Percentiles rank a stretch among this genome's conserved stretches.
These are phyloP conservation scores for Jacana jacana DNA, from an alignment of 2,113 vertebrate genomes.

Conservation along the genomic window DNA sequence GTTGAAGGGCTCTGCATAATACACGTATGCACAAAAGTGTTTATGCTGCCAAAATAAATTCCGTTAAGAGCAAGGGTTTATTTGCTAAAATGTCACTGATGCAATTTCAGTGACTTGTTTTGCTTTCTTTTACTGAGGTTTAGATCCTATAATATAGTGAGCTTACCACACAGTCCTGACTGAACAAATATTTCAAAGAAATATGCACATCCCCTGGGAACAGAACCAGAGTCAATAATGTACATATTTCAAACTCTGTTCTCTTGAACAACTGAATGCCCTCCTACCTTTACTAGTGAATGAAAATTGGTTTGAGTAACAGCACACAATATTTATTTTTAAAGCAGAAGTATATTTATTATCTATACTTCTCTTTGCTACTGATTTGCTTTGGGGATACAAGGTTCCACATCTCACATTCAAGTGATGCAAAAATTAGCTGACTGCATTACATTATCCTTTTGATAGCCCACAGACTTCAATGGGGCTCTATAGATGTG, in stretches of 20 bases:
- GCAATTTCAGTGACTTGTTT: conserved; percentile 67
- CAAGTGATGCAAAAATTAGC: not conserved
- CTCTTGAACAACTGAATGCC: conserved; percentile 10
- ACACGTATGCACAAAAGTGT: conserved; percentile 73
- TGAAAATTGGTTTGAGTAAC: conserved; percentile 18
- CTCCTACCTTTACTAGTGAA: conserved; percentile 26
- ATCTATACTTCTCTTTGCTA: not conserved
- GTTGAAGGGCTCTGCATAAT: conserved; percentile 69
- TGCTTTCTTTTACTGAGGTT: conserved; percentile 63
- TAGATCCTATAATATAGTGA: conserved; percentile 58
- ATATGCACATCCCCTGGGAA: conserved; percentile 61
- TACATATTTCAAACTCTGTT: conserved; percentile 53
- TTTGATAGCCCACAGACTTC: not conserved
- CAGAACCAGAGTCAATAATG: conserved; percentile 60
- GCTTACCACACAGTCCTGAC: conserved; percentile 60
- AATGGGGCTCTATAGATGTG: not conserved
- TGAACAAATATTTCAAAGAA: conserved; percentile 76
- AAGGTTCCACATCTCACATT: not conserved
- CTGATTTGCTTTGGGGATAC: not conserved
- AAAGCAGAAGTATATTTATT: conserved; percentile 35
- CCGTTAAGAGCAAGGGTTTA: conserved; percentile 71
- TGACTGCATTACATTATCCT: not conserved
- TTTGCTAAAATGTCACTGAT: conserved; percentile 77
- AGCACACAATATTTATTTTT: conserved; percentile 37
- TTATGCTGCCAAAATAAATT: conserved; percentile 78